Conservation (phyloP, 2,888 invertebrate genomes). For the Drosophila prolongata region DNA sequence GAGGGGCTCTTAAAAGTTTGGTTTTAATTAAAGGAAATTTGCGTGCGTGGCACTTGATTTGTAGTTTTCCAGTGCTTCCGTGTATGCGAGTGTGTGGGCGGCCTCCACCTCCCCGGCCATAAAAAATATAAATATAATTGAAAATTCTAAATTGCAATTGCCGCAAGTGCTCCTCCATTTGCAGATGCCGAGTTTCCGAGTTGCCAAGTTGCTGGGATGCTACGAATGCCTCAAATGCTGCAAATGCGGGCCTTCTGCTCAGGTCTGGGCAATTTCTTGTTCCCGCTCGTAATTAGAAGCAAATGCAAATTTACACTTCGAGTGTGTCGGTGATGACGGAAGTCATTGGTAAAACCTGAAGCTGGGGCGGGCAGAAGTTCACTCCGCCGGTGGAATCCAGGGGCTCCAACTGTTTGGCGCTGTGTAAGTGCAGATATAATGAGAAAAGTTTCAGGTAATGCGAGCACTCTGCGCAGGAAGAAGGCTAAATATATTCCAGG, state of each 20-base stretch:
- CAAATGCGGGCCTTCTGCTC: slow-evolving; percentile 24
- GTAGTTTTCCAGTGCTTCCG: slow-evolving; percentile 65
- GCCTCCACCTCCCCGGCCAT: slow-evolving; percentile 9
- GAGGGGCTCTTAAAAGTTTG: slow-evolving; percentile 71
- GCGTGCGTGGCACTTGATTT: slow-evolving; percentile 76
- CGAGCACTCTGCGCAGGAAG: slow-evolving; percentile 6
- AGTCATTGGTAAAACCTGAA: slow-evolving; percentile 68
- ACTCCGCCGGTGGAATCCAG: slow-evolving; percentile 35
- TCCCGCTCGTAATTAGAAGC: slow-evolving; percentile 68
- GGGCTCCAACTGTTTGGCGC: slow-evolving; percentile 20
- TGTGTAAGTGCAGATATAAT: slow-evolving; percentile 52
- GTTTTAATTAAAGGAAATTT: slow-evolving; percentile 79
- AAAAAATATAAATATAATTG: slow-evolving; percentile 72
- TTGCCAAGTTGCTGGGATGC: slow-evolving; percentile 40
- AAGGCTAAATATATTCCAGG: background rate
- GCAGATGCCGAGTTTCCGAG: slow-evolving; percentile 48
- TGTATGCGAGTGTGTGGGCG: slow-evolving; percentile 40
- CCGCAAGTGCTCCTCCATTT: slow-evolving; percentile 55
- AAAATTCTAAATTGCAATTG: slow-evolving; percentile 74
- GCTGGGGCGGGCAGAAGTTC: slow-evolving; percentile 21
- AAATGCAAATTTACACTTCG: slow-evolving; percentile 74
- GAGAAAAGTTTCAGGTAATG: slow-evolving; percentile 67
- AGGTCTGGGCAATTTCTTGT: slow-evolving; percentile 21
- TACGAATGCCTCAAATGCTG: background rate
- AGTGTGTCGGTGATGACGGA: slow-evolving; percentile 68